Base-by-base conservation (phyloP, 2,113 vertebrate genomes). In the Limanda limanda region DNA sequence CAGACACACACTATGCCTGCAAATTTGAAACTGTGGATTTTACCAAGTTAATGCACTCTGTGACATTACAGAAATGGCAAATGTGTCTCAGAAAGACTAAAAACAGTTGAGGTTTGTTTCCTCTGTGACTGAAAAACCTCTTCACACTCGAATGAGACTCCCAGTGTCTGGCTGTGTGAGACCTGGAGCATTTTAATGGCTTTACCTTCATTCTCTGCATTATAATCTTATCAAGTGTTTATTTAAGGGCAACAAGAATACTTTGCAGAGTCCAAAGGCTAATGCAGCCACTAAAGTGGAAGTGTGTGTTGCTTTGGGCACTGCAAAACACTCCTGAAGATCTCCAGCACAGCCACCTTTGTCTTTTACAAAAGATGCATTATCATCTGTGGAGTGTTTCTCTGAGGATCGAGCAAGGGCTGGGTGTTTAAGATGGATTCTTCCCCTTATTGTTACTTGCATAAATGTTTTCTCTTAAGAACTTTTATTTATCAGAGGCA, bases 1-100 rank as follows among this genome's bases (percentile, higher is more conserved):
- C 11, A 12, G 10, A 40, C 37, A 40, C 37, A 35, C 62, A 42
- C 31, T 37, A 21, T 20, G 23, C 56, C 84, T 77, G 69, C 63
- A 68, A 68, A 66, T 74, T 65, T 82, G 74, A 89, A 81, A 88
- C 79, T 70, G 65, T 67, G 63, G 75, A 64, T 88, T 85, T 91
- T 35, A 54, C 76, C 71, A 68, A 52, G 74, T 90, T 91, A 90
- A 91, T 83, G 82, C 80, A 79, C 57, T 62, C 57, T 75, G 66
- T 84, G 85, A 77, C 85, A 82, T 88, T 87, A 85, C 79, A 86
- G 75, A 89, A 89, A 89, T 84, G 81, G 76, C 81, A 86, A 77
- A 84, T 59, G 83, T 86, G 87, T 86, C 76, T 27, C 27, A 79
- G 78, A 79, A 62, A 42, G 81, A 76, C 89, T 77, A 85, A 84